A percentile compares a stretch with the other conserved stretches of the same genome.
phyloP scores from a whole-genome alignment of 2,797 vertebrate species.

The Kryptolebias ocellatus region DNA sequence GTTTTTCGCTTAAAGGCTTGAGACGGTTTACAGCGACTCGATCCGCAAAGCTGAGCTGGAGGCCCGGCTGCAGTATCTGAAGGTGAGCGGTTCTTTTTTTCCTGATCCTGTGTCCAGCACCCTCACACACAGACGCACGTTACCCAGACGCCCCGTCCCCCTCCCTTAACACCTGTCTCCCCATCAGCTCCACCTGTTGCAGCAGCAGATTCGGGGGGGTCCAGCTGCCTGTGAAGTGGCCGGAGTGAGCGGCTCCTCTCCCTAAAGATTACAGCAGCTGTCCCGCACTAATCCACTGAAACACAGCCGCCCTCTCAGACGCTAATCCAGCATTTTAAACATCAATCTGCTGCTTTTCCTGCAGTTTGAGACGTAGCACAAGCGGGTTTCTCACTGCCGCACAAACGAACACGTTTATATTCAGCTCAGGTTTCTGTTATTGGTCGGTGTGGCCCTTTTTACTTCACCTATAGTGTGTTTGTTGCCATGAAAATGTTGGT shows the following conservation, averaged over 20 bases:
- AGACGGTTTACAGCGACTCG: constrained; percentile 90
- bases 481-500: neutral
- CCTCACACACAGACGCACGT: constrained; percentile 11
- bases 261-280: constrained; percentile 70
- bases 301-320: constrained; percentile 22
- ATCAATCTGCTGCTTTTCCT: constrained; percentile 25
- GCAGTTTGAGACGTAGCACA: neutral
- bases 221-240: constrained; percentile 43
- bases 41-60: constrained; percentile 93
- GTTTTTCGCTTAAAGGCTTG: constrained; percentile 79
- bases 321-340: constrained; percentile 55
- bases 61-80: constrained; percentile 93
- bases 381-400: neutral
- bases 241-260: constrained; percentile 27
- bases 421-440: neutral
- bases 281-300: constrained; percentile 53
- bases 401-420: neutral
- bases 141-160: constrained; percentile 37
- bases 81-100: constrained; percentile 78
- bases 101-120: constrained; percentile 18
- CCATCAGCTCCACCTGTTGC: constrained; percentile 68
- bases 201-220: constrained; percentile 35
- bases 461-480: neutral
- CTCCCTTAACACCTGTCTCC: constrained; percentile 60
- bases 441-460: neutral